A percentile compares a stretch with the other conserved stretches of the same genome.
Conservation (phyloP, 2,888 invertebrate genomes). For the Acheta domesticus region DNA sequence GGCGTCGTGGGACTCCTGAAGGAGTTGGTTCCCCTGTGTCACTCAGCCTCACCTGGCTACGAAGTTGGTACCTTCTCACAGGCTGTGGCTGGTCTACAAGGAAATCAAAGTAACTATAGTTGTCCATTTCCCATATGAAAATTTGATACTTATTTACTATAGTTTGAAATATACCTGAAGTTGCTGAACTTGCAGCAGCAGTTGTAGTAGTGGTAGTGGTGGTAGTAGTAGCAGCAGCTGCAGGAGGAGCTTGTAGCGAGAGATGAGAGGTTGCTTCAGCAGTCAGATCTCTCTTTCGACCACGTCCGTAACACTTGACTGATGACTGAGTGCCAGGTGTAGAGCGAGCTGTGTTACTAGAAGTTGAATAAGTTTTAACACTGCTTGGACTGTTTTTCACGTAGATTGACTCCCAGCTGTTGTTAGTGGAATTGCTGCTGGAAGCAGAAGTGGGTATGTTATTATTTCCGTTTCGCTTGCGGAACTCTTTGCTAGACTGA, state of each 20-base stretch:
- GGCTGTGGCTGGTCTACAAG: slow-evolving; percentile 23
- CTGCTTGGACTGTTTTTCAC: slow-evolving; percentile 36
- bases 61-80: slow-evolving; percentile 47
- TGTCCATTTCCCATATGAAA: too few species aligned
- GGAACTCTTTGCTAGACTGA: slow-evolving; percentile 47
- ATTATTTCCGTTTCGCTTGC: slow-evolving; percentile 42
- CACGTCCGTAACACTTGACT: slow-evolving; percentile 30
- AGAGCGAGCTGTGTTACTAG: slow-evolving; percentile 3
- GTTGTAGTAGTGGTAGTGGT: background rate
- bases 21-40: slow-evolving; percentile 49
- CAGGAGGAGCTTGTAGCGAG: background rate
- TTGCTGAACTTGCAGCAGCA: background rate
- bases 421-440: slow-evolving; percentile 23
- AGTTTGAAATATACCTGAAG: too few species aligned
- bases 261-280: slow-evolving; percentile 25
- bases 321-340: slow-evolving; percentile 24
- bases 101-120: slow-evolving; percentile 25
- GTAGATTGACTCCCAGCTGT: slow-evolving; percentile 24
- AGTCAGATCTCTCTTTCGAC: slow-evolving; percentile 32
- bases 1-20: slow-evolving; percentile 38
- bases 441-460: slow-evolving; percentile 29
- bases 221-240: background rate
- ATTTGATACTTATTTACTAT: too few species aligned
- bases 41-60: slow-evolving; percentile 48
- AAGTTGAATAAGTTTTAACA: slow-evolving; percentile 36